A percentile compares a stretch with the other conserved stretches of the same genome.
Conservation (phyloP, 1,140 invertebrate species). For the Marisa cornuarietis region DNA sequence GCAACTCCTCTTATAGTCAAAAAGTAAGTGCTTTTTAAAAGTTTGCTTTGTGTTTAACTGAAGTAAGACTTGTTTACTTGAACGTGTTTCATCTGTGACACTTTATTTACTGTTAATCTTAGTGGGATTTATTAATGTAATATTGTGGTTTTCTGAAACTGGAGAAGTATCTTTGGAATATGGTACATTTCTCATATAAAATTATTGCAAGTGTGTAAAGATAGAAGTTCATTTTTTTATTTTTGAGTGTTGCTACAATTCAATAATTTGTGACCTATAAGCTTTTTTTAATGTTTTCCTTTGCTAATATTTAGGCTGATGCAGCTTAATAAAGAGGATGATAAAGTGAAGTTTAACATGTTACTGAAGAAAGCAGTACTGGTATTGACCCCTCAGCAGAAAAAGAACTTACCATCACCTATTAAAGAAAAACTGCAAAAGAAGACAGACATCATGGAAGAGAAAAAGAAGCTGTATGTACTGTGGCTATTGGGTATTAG, state of each 20-base stretch:
- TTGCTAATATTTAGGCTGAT: constrained; percentile 42
- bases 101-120: too few relatives aligned
- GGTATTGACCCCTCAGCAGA: constrained; percentile 50
- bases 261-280: background rate
- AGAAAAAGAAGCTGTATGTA: constrained; percentile 59
- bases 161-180: background rate
- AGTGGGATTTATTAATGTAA: too few relatives aligned
- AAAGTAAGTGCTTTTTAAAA: constrained; percentile 29
- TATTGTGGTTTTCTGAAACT: too few relatives aligned
- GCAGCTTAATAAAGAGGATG: constrained; percentile 44
- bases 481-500: too few relatives aligned
- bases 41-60: too few relatives aligned
- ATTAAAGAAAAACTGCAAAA: constrained; percentile 49
- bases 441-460: constrained; percentile 49
- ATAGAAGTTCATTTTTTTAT: background rate
- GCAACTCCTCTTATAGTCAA: constrained; percentile 34
- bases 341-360: constrained; percentile 44
- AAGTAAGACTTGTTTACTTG: too few relatives aligned
- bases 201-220: background rate
- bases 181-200: background rate
- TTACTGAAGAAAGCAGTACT: constrained; percentile 51
- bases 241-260: background rate
- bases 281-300: constrained; percentile 10
- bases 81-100: too few relatives aligned
- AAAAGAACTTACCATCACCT: constrained; percentile 46